Percentiles rank a stretch among this genome's conserved stretches.
Evolutionary conservation across 2,797 vertebrate genomes (phyloP).

Genomic region (Hipposideros larvatus): DNA sequence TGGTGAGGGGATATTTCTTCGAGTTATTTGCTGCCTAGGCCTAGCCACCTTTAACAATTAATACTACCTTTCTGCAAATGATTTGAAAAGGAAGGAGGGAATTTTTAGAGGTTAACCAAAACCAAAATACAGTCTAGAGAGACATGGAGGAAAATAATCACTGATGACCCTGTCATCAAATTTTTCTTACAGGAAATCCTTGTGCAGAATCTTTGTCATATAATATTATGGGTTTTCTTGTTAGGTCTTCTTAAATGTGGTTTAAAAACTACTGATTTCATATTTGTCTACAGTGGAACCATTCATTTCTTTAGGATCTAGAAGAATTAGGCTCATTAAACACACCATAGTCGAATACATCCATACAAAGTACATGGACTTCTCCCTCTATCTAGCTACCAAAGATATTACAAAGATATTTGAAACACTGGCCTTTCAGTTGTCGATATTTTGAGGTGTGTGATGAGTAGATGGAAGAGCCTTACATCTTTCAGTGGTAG

Average conservation of each 20-base stretch:
- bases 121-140: background rate
- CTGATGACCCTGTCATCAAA: background rate
- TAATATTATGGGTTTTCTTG: background rate
- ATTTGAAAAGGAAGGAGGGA: background rate
- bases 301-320: slow-evolving; percentile 8
- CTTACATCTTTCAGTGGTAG: background rate
- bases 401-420: slow-evolving; percentile 42
- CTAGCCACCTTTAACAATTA: background rate
- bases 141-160: background rate
- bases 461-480: slow-evolving; percentile 35
- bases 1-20: background rate
- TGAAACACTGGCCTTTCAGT: background rate
- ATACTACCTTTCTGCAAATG: background rate
- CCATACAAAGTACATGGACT: background rate
- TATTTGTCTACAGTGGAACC: background rate
- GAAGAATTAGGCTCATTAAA: background rate
- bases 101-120: slow-evolving; percentile 32
- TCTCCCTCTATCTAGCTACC: background rate
- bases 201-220: background rate
- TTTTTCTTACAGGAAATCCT: background rate
- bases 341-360: background rate
- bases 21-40: background rate
- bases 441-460: slow-evolving; percentile 50
- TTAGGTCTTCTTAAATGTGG: background rate
- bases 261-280: background rate